phyloP scores from a whole-genome alignment of 2,797 vertebrate species.

The Eutrigla gurnardus region DNA sequence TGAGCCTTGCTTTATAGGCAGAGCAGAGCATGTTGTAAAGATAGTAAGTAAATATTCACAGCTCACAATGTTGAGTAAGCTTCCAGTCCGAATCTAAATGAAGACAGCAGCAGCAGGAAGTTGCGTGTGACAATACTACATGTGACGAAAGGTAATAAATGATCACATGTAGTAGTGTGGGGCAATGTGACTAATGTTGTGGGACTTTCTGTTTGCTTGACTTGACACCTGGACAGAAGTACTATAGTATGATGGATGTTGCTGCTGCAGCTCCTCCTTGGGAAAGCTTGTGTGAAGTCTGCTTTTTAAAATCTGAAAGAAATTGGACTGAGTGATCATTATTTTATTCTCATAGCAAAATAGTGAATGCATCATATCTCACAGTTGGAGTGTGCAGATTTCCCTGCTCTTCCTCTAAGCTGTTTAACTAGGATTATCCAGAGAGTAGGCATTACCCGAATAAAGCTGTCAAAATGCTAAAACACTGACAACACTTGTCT shows the following conservation, averaged over 20 bases:
- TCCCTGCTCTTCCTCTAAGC: constrained; percentile 59
- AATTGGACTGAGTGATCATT: constrained; percentile 46
- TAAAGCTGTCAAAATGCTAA: constrained; percentile 65
- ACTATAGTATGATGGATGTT: neutral
- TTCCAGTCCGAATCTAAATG: neutral
- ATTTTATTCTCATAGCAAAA: constrained; percentile 32
- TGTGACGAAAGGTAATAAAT: neutral
- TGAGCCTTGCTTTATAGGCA: neutral
- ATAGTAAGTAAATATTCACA: neutral
- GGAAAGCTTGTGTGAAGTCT: constrained; percentile 5
- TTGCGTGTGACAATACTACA: neutral
- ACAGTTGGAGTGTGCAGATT: constrained; percentile 49
- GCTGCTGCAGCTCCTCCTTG: neutral
- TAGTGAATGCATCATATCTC: constrained; percentile 30
- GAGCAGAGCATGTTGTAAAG: constrained; percentile 2
- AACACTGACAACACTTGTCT: constrained; percentile 43
- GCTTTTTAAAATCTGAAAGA: constrained; percentile 29
- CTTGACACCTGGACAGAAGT: neutral
- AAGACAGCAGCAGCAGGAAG: constrained; percentile 11
- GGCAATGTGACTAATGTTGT: neutral
- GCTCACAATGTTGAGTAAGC: neutral
- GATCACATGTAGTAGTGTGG: neutral
- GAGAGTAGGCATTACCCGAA: constrained; percentile 56
- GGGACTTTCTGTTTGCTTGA: neutral
- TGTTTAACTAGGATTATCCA: constrained; percentile 72